Conservation (phyloP, 2,797 vertebrate species). For the Sciurus vulgaris region DNA sequence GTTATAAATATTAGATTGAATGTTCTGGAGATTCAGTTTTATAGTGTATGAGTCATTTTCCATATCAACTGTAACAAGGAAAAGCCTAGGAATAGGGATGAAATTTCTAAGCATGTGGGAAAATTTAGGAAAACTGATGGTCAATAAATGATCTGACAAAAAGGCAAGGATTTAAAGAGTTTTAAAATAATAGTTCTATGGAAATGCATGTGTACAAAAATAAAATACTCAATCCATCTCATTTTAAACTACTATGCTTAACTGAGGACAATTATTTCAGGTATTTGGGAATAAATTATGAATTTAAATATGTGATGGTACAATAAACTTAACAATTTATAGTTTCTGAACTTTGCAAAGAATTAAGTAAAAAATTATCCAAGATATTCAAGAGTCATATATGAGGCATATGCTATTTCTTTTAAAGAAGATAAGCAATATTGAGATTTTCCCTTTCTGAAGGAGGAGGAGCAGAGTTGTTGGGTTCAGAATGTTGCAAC, state of each 20-base stretch:
- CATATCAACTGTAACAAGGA: background rate
- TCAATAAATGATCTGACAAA: background rate
- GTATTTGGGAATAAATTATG: background rate
- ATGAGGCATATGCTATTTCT: background rate
- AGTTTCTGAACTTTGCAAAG: background rate
- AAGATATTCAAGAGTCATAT: background rate
- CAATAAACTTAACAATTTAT: background rate
- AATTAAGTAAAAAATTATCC: slow-evolving; percentile 11
- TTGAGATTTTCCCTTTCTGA: background rate
- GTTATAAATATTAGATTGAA: background rate
- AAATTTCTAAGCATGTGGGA: background rate
- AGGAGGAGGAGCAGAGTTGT: background rate
- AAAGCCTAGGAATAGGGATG: background rate
- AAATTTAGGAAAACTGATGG: background rate
- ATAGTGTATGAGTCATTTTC: background rate
- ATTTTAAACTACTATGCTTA: background rate
- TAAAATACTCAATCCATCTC: background rate
- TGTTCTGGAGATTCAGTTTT: background rate
- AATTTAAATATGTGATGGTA: slow-evolving; percentile 3
- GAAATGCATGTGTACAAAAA: background rate
- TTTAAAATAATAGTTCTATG: background rate
- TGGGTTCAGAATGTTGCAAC: background rate
- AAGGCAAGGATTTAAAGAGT: background rate
- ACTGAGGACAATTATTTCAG: background rate
- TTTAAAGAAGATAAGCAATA: background rate